These are phyloP conservation scores for Pharmacophagus antenor DNA, from an alignment of 2,888 invertebrate species.

Conservation along the genomic window DNA sequence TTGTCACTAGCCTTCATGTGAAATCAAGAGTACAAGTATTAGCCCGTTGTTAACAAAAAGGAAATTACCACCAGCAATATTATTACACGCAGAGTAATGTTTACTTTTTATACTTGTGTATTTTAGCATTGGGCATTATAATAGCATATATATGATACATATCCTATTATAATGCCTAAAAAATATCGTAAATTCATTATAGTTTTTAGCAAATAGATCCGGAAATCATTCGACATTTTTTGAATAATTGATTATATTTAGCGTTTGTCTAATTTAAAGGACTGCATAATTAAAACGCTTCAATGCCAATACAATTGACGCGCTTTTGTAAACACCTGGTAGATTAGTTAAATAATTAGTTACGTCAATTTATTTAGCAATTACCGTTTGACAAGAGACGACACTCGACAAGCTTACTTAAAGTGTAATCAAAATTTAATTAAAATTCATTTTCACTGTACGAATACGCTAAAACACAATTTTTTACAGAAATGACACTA, in stretches of 20 bases:
- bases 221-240: conserved; percentile 13
- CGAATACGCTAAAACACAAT: not conserved
- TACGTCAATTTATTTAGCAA: conserved; percentile 28
- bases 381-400: conserved; percentile 23
- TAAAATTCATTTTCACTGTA: conserved; percentile 2
- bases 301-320: conserved; percentile 38
- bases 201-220: not conserved
- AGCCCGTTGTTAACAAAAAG: too few species aligned
- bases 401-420: conserved; percentile 22
- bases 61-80: too few species aligned
- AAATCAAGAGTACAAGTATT: too few species aligned
- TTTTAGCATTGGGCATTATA: not conserved
- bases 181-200: not conserved
- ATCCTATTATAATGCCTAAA: too few species aligned
- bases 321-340: conserved; percentile 34
- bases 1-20: too few species aligned
- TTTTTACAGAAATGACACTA: too few species aligned
- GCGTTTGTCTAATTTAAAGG: conserved; percentile 44
- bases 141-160: not conserved
- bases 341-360: conserved; percentile 29
- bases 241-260: conserved; percentile 30
- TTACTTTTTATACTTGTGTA: not conserved
- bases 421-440: conserved; percentile 3
- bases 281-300: conserved; percentile 45
- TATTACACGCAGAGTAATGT: too few species aligned